These are phyloP conservation scores for Acanthurus tractus DNA, from an alignment of 2,797 vertebrate species.

Conservation along the genomic window DNA sequence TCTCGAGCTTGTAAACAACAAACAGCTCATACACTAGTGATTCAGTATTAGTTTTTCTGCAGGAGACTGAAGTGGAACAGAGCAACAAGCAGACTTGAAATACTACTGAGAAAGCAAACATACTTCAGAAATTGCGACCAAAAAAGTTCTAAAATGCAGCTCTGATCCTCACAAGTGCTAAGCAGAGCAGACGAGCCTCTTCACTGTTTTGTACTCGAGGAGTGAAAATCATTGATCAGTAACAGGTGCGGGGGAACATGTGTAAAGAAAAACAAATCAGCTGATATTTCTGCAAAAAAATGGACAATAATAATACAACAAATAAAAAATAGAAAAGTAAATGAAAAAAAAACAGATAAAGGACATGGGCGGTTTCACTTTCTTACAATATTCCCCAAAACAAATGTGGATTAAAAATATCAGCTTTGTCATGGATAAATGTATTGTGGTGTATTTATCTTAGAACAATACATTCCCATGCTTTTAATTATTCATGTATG, in stretches of 20 bases:
- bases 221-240: not conserved
- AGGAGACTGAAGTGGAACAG: not conserved
- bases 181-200: not conserved
- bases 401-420: too few relatives aligned
- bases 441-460: not conserved
- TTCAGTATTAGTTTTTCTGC: not conserved
- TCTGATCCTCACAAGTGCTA: not conserved
- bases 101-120: too few relatives aligned
- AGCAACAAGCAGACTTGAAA: not conserved
- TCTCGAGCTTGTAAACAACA: not conserved
- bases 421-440: too few relatives aligned
- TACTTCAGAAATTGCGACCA: not conserved
- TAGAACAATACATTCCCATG: not conserved
- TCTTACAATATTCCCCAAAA: not conserved
- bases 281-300: not conserved
- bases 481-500: not conserved
- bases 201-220: not conserved
- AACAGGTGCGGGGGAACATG: not conserved
- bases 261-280: not conserved
- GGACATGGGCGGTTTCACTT: not conserved
- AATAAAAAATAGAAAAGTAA: not conserved
- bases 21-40: not conserved
- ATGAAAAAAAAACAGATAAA: not conserved
- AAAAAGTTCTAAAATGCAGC: not conserved
- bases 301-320: not conserved